phyloP scores from a whole-genome alignment of 1,140 invertebrate species.

The Bicyclus anynana region DNA sequence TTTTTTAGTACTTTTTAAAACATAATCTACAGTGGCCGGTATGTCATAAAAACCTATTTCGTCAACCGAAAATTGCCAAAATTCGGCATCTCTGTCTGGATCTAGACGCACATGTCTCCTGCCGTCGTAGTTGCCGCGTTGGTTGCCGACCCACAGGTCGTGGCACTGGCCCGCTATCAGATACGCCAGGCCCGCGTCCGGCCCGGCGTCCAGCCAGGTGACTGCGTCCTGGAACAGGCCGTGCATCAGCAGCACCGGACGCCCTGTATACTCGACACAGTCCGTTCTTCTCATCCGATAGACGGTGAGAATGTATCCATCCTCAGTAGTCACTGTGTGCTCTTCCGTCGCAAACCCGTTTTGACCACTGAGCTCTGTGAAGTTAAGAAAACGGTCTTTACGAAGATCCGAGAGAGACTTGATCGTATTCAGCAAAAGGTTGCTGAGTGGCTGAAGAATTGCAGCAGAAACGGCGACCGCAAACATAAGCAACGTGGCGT shows the following conservation, averaged over 20 bases:
- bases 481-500: too few relatives aligned
- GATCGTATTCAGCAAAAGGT: too few relatives aligned
- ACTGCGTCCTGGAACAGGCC: not conserved
- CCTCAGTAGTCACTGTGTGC: not conserved
- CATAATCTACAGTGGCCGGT: not conserved
- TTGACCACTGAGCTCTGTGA: not conserved
- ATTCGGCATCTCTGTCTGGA: not conserved
- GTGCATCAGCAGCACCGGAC: not conserved
- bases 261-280: not conserved
- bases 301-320: not conserved
- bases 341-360: not conserved
- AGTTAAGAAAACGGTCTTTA: too few relatives aligned
- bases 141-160: not conserved
- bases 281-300: not conserved
- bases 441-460: too few relatives aligned
- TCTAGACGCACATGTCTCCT: not conserved
- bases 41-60: not conserved
- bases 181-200: not conserved
- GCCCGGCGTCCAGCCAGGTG: not conserved
- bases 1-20: not conserved
- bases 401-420: too few relatives aligned
- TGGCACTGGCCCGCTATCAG: not conserved
- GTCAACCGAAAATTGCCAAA: not conserved
- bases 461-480: too few relatives aligned
- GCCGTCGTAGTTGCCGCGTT: not conserved